Evolutionary conservation across 1,140 invertebrate species (phyloP).

Genomic region (Whitmania pigra): DNA sequence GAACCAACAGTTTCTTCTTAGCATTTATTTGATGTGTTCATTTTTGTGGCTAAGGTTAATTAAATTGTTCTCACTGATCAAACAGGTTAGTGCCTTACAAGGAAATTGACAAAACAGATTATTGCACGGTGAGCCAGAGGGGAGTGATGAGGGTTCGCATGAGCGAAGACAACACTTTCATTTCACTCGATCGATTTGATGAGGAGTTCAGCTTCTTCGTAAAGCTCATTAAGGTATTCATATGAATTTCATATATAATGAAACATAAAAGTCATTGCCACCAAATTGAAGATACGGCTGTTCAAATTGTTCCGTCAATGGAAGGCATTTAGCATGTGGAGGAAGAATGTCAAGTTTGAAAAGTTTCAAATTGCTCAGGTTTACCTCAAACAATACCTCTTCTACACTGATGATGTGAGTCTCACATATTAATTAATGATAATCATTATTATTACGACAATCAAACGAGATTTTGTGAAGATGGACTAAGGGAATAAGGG

Average conservation of each 20-base stretch:
- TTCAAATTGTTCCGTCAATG: conserved; percentile 61
- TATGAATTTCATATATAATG: background rate
- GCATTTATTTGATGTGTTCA: too few relatives aligned
- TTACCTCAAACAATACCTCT: conserved; percentile 54
- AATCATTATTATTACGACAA: background rate
- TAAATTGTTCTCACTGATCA: background rate
- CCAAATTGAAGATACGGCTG: conserved; percentile 50
- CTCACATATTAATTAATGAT: background rate
- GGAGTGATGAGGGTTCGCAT: conserved; percentile 37
- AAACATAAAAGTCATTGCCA: background rate
- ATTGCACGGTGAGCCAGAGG: conserved; percentile 38
- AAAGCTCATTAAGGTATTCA: conserved; percentile 37
- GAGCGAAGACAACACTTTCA: conserved; percentile 41
- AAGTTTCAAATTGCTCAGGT: conserved; percentile 53
- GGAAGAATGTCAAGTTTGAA: conserved; percentile 56
- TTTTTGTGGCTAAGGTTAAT: too few relatives aligned
- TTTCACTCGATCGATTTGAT: conserved; percentile 38
- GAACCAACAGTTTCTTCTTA: too few relatives aligned
- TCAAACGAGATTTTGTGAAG: too few relatives aligned
- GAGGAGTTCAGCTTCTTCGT: conserved; percentile 38
- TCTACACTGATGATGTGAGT: conserved; percentile 53
- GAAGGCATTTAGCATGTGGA: conserved; percentile 70
- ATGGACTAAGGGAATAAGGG: too few relatives aligned
- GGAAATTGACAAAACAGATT: conserved; percentile 38
- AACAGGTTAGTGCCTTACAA: conserved; percentile 37